Evolutionary conservation across 2,888 invertebrate genomes (phyloP).

Genomic region (Enchytraeus crypticus): DNA sequence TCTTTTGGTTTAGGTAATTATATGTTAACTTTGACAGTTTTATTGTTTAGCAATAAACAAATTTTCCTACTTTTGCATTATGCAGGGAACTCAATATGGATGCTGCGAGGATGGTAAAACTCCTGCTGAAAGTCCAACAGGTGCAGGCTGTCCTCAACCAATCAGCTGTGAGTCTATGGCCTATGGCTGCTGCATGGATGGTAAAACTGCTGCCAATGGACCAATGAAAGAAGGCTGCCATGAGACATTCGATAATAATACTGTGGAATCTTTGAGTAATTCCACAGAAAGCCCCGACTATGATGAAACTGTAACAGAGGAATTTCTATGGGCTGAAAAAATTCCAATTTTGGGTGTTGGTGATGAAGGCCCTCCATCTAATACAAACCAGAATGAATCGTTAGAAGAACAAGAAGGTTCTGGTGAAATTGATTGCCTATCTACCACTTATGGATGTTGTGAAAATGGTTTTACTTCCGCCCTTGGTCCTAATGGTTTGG

Average conservation of each 20-base stretch:
- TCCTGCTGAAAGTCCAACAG: constrained; percentile 59
- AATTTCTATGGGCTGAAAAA: neutral
- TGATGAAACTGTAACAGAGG: neutral
- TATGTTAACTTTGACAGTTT: neutral
- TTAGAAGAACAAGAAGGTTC: neutral
- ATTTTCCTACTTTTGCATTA: neutral
- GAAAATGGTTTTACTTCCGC: no score
- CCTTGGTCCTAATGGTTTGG: no score
- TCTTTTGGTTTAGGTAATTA: neutral
- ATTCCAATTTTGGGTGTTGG: neutral
- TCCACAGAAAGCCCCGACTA: neutral
- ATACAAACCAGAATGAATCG: no score
- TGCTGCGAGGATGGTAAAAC: constrained; percentile 80
- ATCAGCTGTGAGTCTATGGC: constrained; percentile 41
- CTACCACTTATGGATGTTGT: neutral
- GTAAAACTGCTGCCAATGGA: constrained; percentile 46
- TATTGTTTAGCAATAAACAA: neutral
- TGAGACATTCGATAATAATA: no score
- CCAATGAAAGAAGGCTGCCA: neutral
- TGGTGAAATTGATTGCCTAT: neutral
- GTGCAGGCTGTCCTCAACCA: neutral
- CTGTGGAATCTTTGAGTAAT: no score
- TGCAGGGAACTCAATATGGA: constrained; percentile 60
- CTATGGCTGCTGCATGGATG: constrained; percentile 81
- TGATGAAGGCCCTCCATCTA: neutral